Percentiles rank a stretch among this genome's conserved stretches.
phyloP scores from a whole-genome alignment of 2,797 vertebrate species.

The Austrolebias charrua region DNA sequence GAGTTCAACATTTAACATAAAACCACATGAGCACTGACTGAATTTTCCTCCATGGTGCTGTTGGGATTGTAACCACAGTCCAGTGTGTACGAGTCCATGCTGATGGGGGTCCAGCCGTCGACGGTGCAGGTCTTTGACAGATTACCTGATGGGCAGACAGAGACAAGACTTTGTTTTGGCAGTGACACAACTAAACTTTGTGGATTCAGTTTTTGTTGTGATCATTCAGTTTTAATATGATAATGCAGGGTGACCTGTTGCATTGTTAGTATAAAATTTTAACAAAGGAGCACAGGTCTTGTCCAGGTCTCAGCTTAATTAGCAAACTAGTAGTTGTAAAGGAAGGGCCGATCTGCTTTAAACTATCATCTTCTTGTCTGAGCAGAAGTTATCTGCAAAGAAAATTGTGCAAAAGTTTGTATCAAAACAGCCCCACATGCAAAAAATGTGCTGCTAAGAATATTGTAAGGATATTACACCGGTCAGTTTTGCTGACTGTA shows the following conservation, averaged over 20 bases:
- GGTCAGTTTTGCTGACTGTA: too few relatives aligned
- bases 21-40: conserved; percentile 39
- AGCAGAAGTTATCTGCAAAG: background rate
- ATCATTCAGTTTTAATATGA: background rate
- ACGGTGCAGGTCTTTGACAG: conserved; percentile 87
- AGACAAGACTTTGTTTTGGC: background rate
- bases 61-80: conserved; percentile 86
- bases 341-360: background rate
- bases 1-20: conserved; percentile 2
- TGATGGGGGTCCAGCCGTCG: conserved; percentile 83
- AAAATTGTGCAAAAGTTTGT: background rate
- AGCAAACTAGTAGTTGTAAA: background rate
- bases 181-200: background rate
- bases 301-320: background rate
- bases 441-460: background rate
- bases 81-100: conserved; percentile 68
- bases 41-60: conserved; percentile 59
- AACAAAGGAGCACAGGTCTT: background rate
- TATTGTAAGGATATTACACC: too few relatives aligned
- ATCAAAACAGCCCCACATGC: background rate
- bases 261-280: background rate
- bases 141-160: conserved; percentile 79
- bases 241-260: background rate
- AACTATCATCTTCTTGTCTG: background rate
- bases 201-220: background rate